Evolutionary conservation across 2,888 invertebrate genomes (phyloP).

Genomic region (Athalia cordata): DNA sequence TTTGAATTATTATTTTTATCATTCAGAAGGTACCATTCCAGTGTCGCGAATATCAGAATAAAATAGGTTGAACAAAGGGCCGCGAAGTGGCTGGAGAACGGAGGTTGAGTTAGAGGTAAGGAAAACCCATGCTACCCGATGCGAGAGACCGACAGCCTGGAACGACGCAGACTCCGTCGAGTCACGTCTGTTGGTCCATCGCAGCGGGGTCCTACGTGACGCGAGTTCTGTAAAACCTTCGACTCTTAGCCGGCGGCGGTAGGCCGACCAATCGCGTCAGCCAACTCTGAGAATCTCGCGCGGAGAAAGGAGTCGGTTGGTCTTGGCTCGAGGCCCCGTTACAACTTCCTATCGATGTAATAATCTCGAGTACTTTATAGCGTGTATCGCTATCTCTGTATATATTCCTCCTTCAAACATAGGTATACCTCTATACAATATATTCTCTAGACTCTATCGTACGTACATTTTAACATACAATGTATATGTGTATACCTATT

Average conservation of each 20-base stretch:
- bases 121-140: constrained; percentile 30
- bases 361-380: constrained; percentile 48
- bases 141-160: constrained; percentile 24
- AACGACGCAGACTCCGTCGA: constrained; percentile 35
- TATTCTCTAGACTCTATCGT: neutral
- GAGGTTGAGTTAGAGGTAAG: neutral
- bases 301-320: constrained; percentile 63
- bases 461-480: too few relatives aligned
- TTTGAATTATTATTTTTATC: too few relatives aligned
- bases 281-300: constrained; percentile 55
- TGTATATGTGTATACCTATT: neutral
- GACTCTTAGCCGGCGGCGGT: constrained; percentile 41
- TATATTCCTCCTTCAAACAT: neutral
- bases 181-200: constrained; percentile 27
- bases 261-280: constrained; percentile 58
- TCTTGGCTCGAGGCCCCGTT: constrained; percentile 62
- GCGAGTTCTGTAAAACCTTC: constrained; percentile 53
- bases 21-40: too few relatives aligned
- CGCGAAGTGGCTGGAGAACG: neutral
- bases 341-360: constrained; percentile 58
- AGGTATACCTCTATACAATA: neutral
- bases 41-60: neutral
- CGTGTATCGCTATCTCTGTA: constrained; percentile 11
- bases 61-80: constrained; percentile 18
- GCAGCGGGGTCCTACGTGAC: constrained; percentile 30